These are phyloP conservation scores for Eidolon helvum DNA, from an alignment of 2,113 vertebrate genomes.

Conservation along the genomic window DNA sequence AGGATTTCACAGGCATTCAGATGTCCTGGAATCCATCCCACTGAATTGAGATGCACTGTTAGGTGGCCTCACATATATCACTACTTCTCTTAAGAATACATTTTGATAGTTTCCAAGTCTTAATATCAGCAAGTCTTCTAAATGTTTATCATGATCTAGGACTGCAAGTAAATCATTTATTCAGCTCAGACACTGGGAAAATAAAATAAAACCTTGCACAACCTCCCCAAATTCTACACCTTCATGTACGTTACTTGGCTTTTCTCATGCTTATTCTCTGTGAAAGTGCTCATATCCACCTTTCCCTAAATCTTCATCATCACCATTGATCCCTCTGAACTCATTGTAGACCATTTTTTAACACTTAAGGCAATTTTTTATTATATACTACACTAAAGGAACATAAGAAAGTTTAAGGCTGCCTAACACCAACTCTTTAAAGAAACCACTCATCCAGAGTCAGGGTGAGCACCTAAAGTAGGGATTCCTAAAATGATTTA, in stretches of 20 bases:
- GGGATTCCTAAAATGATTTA: not conserved
- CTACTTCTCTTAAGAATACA: not conserved
- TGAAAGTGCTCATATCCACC: not conserved
- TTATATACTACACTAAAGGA: not conserved
- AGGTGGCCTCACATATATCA: not conserved
- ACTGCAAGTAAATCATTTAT: not conserved
- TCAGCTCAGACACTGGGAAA: not conserved
- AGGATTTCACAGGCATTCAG: not conserved
- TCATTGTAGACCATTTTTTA: not conserved
- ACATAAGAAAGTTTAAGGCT: not conserved
- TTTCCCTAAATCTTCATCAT: not conserved
- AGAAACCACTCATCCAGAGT: not conserved
- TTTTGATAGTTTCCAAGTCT: not conserved
- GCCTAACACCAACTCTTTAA: not conserved
- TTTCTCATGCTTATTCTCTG: not conserved
- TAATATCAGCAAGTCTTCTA: not conserved
- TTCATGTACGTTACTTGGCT: not conserved
- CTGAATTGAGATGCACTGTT: not conserved
- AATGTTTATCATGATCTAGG: not conserved
- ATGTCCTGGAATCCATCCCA: not conserved
- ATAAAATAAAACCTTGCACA: not conserved
- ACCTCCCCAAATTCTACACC: not conserved
- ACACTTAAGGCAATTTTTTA: not conserved
- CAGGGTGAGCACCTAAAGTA: no score
- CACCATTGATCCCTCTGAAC: not conserved